Evolutionary conservation across 1,140 invertebrate genomes (phyloP), one percentile per base, ranked within the genome.

Genomic region (Drosophila prosaltans): DNA sequence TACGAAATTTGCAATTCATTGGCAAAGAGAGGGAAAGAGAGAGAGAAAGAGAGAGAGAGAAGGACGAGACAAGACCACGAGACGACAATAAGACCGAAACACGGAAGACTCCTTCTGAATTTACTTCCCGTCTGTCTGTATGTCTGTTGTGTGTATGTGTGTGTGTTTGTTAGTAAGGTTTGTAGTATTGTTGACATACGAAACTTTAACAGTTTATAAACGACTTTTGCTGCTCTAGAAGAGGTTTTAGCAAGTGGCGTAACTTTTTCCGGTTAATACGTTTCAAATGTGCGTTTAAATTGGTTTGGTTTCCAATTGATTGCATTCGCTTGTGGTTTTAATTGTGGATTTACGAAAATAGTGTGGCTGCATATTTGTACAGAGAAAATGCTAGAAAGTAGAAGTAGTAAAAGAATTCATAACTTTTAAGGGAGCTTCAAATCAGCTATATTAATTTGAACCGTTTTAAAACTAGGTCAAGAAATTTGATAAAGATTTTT

Each of bases 201-300:
- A 77, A 88, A 80, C 65, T 86, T 88, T 71, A 59, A 59, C 80
- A 77, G 83, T 88, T 88, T 89, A 83, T 83, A 83, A 73, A 88
- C 76, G 77, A 88, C 76, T 79, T 85, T 71, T 74, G 48, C 62
- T 36, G 41, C 51, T 41, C 39, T 64, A 72, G 74, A 11, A 72
- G 74, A 11, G 74, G 74, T 73, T 72, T 43, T 28, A 36, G 16
- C 21, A 26, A 43, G 45, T 51, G 21, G 45, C 7, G 45, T 51
- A 51, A 51, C 41, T 51, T 43, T 64, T 45, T 7, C 26, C 26
- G 70, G 60, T 69, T 72, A 75, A 75, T 72, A 68, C 21, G 26
- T 9, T 51, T 51, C 24, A 24, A 51, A 26, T 51, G 45, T 24
- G 24, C 8, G 7, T 51, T 10, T 26, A 9, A 24, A 51, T 26